phyloP scores from a whole-genome alignment of 2,113 vertebrate genomes.

The Phrynosoma platyrhinos region DNA sequence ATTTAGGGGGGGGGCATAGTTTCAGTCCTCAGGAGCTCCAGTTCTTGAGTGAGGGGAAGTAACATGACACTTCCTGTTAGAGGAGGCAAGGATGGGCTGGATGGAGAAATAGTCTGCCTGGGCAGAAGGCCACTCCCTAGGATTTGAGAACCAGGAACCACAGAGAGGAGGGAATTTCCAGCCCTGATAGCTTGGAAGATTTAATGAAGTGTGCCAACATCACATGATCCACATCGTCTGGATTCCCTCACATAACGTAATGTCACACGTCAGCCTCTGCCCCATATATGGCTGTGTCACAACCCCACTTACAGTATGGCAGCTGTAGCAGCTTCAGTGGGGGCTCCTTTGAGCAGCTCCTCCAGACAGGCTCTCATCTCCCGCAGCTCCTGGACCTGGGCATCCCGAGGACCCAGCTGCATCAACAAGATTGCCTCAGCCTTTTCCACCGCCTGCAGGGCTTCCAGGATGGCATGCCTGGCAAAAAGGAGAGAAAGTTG shows the following conservation, averaged over 20 bases:
- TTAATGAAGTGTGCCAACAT: background rate
- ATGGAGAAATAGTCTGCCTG: too few species aligned
- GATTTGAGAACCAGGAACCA: background rate
- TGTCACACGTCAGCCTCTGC: background rate
- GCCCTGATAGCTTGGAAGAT: background rate
- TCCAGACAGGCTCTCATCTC: constrained; percentile 87
- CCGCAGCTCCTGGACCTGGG: constrained; percentile 85
- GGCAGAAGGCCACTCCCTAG: background rate
- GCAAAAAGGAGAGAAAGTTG: background rate
- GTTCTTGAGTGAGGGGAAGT: background rate
- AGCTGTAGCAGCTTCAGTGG: constrained; percentile 49
- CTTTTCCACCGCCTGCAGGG: constrained; percentile 81
- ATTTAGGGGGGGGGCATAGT: background rate
- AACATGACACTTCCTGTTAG: background rate
- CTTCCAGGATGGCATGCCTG: constrained; percentile 77
- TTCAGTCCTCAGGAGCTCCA: background rate
- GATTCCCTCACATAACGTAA: too few species aligned
- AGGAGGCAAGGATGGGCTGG: too few species aligned
- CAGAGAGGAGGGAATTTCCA: background rate
- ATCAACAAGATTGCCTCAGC: constrained; percentile 82
- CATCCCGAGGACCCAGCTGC: constrained; percentile 80
- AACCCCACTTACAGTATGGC: constrained; percentile 34
- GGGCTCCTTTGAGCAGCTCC: constrained; percentile 59
- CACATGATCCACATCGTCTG: background rate
- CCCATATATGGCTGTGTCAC: constrained; percentile 27